A percentile compares a stretch with the other conserved stretches of the same genome.
These are phyloP conservation scores for Clarias macrocephalus DNA, from an alignment of 2,113 vertebrate genomes.

Conservation along the genomic window DNA sequence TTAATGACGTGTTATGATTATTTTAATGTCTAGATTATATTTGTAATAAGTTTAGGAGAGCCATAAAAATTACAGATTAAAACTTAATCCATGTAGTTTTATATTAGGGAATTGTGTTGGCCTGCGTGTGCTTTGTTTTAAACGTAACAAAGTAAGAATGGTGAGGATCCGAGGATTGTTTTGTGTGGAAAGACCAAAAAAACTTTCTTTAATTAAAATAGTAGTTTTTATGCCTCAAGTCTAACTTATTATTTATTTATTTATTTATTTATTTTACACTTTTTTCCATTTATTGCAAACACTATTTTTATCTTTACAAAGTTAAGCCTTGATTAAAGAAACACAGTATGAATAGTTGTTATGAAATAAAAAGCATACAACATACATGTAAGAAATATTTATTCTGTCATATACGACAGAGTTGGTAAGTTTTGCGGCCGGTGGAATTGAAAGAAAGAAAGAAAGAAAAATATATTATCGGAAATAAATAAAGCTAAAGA, in stretches of 20 bases:
- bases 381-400: background rate
- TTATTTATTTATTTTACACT: background rate
- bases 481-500: background rate
- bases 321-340: background rate
- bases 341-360: background rate
- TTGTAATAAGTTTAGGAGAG: background rate
- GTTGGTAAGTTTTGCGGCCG: background rate
- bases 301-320: background rate
- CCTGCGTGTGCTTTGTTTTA: background rate
- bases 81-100: background rate
- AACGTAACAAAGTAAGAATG: background rate
- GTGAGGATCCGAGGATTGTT: background rate
- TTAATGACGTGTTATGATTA: background rate
- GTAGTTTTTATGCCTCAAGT: background rate
- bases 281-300: background rate
- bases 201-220: background rate
- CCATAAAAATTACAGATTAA: background rate
- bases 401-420: background rate
- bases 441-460: background rate
- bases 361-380: background rate
- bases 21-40: background rate
- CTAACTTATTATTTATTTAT: background rate
- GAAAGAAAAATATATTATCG: too few relatives aligned
- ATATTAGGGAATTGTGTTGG: background rate
- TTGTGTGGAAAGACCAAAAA: background rate